Evolutionary conservation across 1,140 invertebrate genomes (phyloP).

Genomic region (Acyrthosiphon pisum): DNA sequence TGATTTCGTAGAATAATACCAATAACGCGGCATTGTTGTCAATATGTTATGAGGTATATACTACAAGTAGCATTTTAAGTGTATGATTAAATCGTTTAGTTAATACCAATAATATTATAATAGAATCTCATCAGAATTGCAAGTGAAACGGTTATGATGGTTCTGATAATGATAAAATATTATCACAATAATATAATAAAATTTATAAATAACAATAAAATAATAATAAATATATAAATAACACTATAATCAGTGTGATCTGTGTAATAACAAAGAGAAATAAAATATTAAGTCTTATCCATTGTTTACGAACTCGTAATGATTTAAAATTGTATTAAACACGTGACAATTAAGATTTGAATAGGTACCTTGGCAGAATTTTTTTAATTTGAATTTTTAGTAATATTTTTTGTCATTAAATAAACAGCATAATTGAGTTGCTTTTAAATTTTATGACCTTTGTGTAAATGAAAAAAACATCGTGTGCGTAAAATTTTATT

Average conservation of each 20-base stretch:
- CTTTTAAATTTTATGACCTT: neutral
- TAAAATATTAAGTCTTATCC: neutral
- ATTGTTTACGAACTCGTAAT: neutral
- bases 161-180: neutral
- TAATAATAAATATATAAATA: no score
- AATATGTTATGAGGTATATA: no score
- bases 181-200: no score
- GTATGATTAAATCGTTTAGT: no score
- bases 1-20: neutral
- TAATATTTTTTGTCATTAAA: neutral
- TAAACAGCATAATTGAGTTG: neutral
- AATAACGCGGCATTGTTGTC: neutral
- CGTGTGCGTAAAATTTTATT: neutral
- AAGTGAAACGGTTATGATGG: neutral
- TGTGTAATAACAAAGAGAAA: neutral
- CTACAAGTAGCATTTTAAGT: no score
- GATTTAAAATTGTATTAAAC: neutral
- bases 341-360: neutral
- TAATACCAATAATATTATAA: neutral
- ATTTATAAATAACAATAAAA: no score
- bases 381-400: neutral
- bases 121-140: neutral
- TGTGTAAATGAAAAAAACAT: neutral
- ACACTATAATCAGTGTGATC: neutral
- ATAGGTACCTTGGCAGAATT: neutral